A percentile compares a stretch with the other conserved stretches of the same genome.
These are phyloP conservation scores for Drosophila hydei DNA, from an alignment of 1,140 invertebrate species.

Conservation along the genomic window DNA sequence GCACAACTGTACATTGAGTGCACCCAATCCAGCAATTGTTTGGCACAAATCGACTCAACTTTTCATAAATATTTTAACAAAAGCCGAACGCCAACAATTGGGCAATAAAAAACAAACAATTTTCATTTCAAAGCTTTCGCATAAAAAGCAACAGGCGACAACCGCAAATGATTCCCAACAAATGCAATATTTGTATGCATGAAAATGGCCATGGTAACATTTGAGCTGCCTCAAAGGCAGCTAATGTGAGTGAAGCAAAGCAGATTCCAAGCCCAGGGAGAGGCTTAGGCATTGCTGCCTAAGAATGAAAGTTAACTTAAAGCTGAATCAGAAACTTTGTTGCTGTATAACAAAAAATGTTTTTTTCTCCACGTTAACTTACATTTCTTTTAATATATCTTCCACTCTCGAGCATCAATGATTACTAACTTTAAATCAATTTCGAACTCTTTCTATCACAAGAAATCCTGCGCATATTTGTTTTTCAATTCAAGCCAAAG, in stretches of 20 bases:
- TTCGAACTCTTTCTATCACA: too few relatives aligned
- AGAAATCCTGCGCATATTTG: background rate
- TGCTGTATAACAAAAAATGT: too few relatives aligned
- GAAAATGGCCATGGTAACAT: slow-evolving; percentile 32
- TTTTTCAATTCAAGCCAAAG: too few relatives aligned
- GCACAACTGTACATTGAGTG: background rate
- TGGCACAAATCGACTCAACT: slow-evolving; percentile 61
- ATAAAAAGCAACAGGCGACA: slow-evolving; percentile 43
- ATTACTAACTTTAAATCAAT: too few relatives aligned
- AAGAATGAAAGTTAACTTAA: too few relatives aligned
- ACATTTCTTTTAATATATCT: too few relatives aligned
- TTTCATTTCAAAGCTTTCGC: slow-evolving; percentile 51
- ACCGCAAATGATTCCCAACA: slow-evolving; percentile 12
- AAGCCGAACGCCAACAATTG: slow-evolving; percentile 34
- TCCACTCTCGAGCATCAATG: too few relatives aligned
- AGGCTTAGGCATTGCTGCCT: too few relatives aligned
- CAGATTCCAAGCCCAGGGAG: too few relatives aligned
- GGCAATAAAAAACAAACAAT: slow-evolving; percentile 42
- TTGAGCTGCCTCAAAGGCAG: background rate
- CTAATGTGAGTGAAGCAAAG: too few relatives aligned
- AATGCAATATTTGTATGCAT: slow-evolving; percentile 48
- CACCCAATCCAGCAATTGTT: slow-evolving; percentile 51
- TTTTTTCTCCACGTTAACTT: too few relatives aligned
- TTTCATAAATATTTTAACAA: slow-evolving; percentile 74
- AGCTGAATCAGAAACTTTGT: too few relatives aligned